phyloP scores from a whole-genome alignment of 2,797 vertebrate species.

The Tarsius wallacei region DNA sequence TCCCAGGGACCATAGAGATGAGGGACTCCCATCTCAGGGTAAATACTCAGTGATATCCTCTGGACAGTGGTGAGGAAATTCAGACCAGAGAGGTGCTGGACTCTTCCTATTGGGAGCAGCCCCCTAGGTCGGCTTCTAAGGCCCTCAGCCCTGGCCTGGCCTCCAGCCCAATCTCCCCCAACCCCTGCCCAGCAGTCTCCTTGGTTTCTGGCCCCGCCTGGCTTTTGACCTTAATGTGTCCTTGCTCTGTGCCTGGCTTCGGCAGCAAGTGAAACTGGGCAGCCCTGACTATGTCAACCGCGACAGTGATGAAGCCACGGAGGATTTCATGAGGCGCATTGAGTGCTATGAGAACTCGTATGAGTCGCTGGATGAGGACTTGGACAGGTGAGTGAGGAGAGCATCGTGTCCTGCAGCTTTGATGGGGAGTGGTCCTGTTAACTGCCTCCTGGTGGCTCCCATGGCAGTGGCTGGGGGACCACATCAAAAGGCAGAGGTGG shows the following conservation, averaged over 20 bases:
- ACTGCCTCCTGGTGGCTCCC: background rate
- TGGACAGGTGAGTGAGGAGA: slow-evolving; percentile 94
- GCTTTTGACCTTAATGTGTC: background rate
- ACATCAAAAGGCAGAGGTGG: background rate
- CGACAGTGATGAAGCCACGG: slow-evolving; percentile 96
- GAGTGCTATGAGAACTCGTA: slow-evolving; percentile 98
- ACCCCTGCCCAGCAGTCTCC: background rate
- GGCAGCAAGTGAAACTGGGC: slow-evolving; percentile 98
- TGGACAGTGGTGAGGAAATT: background rate
- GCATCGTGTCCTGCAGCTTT: rapidly evolving
- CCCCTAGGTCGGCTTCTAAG: background rate
- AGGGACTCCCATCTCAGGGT: background rate
- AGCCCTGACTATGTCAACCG: slow-evolving; percentile 98
- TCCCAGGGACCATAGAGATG: background rate
- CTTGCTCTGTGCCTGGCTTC: slow-evolving; percentile 79
- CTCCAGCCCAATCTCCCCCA: background rate
- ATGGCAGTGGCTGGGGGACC: background rate
- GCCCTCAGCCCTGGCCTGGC: background rate
- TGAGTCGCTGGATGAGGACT: slow-evolving; percentile 95
- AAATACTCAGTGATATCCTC: too few species aligned
- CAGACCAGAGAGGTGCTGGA: background rate
- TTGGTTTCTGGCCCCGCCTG: background rate
- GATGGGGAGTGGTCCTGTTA: background rate
- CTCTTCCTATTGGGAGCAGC: background rate
- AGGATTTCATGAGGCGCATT: slow-evolving; percentile 99